Percentiles rank a stretch among this genome's conserved stretches.
These are phyloP conservation scores for Molorchus minor DNA, from an alignment of 2,888 invertebrate species.

Conservation along the genomic window DNA sequence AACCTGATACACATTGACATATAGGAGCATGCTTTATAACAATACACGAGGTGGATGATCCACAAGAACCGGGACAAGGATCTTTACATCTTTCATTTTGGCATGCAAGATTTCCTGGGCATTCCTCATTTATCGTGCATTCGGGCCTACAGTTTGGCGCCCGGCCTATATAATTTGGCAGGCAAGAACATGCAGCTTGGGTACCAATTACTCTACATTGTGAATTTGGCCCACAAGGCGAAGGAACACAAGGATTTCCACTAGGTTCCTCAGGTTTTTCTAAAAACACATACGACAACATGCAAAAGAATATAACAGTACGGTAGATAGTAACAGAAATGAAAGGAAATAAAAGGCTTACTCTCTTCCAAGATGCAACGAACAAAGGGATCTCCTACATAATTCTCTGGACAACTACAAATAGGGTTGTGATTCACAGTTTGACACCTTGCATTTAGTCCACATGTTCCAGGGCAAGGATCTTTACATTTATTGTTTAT, in stretches of 20 bases:
- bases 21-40: conserved; percentile 81
- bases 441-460: conserved; percentile 82
- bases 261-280: conserved; percentile 57
- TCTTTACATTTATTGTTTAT: conserved; percentile 82
- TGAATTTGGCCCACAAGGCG: conserved; percentile 72
- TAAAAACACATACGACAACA: conserved; percentile 53
- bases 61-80: conserved; percentile 83
- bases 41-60: conserved; percentile 76
- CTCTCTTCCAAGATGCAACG: conserved; percentile 73
- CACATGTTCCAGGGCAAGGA: conserved; percentile 85
- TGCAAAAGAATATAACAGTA: conserved; percentile 37
- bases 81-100: conserved; percentile 80
- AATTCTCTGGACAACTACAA: conserved; percentile 82
- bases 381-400: conserved; percentile 82
- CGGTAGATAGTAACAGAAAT: neutral
- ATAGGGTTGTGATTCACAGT: conserved; percentile 88
- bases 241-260: conserved; percentile 70
- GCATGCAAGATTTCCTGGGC: conserved; percentile 79
- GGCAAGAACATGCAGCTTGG: conserved; percentile 70
- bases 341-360: conserved; percentile 60
- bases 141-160: conserved; percentile 74
- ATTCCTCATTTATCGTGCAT: conserved; percentile 77
- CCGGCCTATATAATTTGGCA: conserved; percentile 69
- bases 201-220: conserved; percentile 68
- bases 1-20: conserved; percentile 79